Conservation (phyloP, 2,797 vertebrate genomes). For the Pipistrellus pygmaeus region DNA sequence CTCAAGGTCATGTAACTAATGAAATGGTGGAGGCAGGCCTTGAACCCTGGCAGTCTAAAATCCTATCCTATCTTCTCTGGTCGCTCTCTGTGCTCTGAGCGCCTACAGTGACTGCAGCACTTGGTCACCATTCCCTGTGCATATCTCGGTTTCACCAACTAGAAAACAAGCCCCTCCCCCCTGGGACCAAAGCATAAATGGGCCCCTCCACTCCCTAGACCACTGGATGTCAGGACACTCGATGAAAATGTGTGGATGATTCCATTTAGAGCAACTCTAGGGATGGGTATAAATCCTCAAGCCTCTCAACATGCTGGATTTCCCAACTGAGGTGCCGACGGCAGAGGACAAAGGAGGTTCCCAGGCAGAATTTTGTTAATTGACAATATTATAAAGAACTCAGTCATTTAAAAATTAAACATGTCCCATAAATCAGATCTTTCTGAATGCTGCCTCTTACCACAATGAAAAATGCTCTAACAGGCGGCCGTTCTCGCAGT, state of each 20-base stretch:
- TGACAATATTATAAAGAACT: constrained; percentile 61
- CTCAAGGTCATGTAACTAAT: neutral
- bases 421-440: constrained; percentile 42
- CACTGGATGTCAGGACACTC: neutral
- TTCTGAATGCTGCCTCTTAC: neutral
- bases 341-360: neutral
- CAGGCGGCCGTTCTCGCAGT: constrained; percentile 18
- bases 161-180: neutral
- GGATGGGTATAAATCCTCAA: neutral
- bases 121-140: neutral
- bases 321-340: neutral
- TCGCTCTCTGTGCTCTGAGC: neutral
- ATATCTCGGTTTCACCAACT: neutral
- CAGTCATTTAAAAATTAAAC: constrained; percentile 65
- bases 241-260: neutral
- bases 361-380: constrained; percentile 49
- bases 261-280: neutral
- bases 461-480: constrained; percentile 1
- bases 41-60: neutral
- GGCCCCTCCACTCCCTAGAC: neutral
- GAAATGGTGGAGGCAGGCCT: neutral
- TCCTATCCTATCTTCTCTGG: neutral
- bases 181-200: neutral
- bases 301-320: neutral
- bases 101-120: neutral